Evolutionary conservation across 2,113 vertebrate genomes (phyloP).

Genomic region (Prietella phreatophila): DNA sequence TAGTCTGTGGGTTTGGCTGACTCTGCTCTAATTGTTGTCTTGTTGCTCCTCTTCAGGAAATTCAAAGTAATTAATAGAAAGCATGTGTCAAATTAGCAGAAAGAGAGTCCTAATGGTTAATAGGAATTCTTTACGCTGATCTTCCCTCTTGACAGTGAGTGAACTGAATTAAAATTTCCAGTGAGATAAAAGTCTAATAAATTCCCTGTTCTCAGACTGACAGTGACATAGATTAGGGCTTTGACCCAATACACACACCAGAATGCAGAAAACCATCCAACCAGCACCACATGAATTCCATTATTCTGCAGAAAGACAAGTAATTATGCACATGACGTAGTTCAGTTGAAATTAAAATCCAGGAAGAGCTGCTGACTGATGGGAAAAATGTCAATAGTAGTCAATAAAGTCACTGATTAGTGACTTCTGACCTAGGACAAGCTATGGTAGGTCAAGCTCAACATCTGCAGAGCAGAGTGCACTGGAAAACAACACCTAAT

Average conservation of each 20-base stretch:
- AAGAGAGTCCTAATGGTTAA: background rate
- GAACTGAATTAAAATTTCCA: slow-evolving; percentile 57
- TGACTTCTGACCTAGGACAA: slow-evolving; percentile 59
- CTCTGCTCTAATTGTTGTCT: background rate
- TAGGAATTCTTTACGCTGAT: background rate
- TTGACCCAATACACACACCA: slow-evolving; percentile 55
- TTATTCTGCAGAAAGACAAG: slow-evolving; percentile 55
- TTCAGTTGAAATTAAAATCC: slow-evolving; percentile 66
- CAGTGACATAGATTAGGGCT: slow-evolving; percentile 66
- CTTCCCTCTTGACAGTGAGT: slow-evolving; percentile 50
- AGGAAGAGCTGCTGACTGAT: slow-evolving; percentile 61
- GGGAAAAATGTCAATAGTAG: slow-evolving; percentile 60
- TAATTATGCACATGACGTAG: slow-evolving; percentile 54
- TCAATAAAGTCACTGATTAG: slow-evolving; percentile 63
- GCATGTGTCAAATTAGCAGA: background rate
- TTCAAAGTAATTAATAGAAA: background rate
- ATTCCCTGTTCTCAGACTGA: slow-evolving; percentile 50
- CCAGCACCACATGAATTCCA: slow-evolving; percentile 46
- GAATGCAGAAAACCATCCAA: slow-evolving; percentile 37
- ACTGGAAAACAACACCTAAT: slow-evolving; percentile 52
- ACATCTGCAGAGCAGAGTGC: slow-evolving; percentile 68
- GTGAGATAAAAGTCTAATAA: slow-evolving; percentile 55
- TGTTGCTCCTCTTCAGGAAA: background rate
- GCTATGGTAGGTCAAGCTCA: slow-evolving; percentile 53
- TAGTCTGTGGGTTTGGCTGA: background rate